Evolutionary conservation across 1,140 invertebrate genomes (phyloP).

Genomic region (Drosophila micromelanica): DNA sequence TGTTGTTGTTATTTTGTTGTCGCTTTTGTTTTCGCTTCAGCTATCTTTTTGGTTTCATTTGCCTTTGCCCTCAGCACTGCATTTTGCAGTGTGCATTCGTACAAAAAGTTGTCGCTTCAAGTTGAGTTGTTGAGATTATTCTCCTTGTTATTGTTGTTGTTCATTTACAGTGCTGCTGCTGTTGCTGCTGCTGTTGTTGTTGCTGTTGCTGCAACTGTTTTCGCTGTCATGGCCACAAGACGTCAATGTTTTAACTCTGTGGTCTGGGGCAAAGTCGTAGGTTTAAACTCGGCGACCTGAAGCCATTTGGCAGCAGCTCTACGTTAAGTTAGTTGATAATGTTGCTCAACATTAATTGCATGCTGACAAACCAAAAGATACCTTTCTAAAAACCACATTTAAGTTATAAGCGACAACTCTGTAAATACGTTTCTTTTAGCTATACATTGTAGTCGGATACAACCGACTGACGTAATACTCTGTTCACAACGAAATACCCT

Average conservation of each 20-base stretch:
- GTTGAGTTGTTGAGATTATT: slow-evolving; percentile 20
- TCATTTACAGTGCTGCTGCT: slow-evolving; percentile 20
- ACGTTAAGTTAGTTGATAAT: background rate
- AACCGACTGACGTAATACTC: no score
- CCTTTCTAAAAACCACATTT: slow-evolving; percentile 5
- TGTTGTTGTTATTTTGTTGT: slow-evolving; percentile 6
- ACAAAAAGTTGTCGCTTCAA: slow-evolving; percentile 33
- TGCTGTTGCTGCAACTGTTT: no score
- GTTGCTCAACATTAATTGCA: slow-evolving; percentile 36
- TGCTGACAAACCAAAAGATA: slow-evolving; percentile 4
- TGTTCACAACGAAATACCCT: no score
- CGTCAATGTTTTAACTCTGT: background rate
- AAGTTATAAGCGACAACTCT: slow-evolving; percentile 4
- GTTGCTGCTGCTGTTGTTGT: background rate
- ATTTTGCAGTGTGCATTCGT: slow-evolving; percentile 24
- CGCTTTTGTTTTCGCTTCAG: slow-evolving; percentile 16
- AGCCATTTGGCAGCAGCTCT: slow-evolving; percentile 15
- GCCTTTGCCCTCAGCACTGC: slow-evolving; percentile 6
- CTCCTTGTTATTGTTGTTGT: slow-evolving; percentile 21
- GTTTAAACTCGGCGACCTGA: background rate
- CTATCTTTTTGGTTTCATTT: slow-evolving; percentile 25
- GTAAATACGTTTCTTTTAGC: background rate
- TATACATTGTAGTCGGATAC: background rate
- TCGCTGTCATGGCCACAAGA: background rate
- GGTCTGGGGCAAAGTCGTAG: background rate